phyloP scores from a whole-genome alignment of 1,140 invertebrate genomes.

The Drosophila rhopaloa region DNA sequence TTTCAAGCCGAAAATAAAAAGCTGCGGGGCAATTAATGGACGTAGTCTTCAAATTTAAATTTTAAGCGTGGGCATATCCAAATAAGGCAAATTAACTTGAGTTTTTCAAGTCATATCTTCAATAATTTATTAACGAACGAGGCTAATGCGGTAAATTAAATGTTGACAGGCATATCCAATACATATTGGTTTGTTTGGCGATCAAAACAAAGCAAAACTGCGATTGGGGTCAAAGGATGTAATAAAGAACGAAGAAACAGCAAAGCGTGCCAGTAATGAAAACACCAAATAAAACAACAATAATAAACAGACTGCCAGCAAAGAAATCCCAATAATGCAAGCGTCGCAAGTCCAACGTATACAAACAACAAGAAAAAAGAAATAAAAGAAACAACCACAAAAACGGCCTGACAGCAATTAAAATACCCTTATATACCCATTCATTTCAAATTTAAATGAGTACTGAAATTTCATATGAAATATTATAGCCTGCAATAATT shows the following conservation, averaged over 20 bases:
- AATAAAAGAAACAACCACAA: constrained; percentile 13
- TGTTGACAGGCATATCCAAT: neutral
- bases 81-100: constrained; percentile 23
- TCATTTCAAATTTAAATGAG: no score
- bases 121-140: neutral
- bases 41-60: constrained; percentile 14
- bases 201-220: constrained; percentile 6
- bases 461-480: no score
- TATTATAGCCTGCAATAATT: no score
- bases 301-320: constrained; percentile 24
- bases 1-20: constrained; percentile 14
- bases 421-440: constrained; percentile 1
- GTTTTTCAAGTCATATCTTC: constrained; percentile 7
- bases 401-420: neutral
- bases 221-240: constrained; percentile 27
- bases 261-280: constrained; percentile 30
- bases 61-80: constrained; percentile 35
- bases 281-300: constrained; percentile 16
- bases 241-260: constrained; percentile 8
- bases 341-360: constrained; percentile 21
- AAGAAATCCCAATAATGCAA: constrained; percentile 48
- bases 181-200: neutral
- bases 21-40: constrained; percentile 24
- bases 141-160: neutral
- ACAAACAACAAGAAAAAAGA: constrained; percentile 15